Evolutionary conservation across 2,113 vertebrate species (phyloP).

Genomic region (Paradisaea rubra): DNA sequence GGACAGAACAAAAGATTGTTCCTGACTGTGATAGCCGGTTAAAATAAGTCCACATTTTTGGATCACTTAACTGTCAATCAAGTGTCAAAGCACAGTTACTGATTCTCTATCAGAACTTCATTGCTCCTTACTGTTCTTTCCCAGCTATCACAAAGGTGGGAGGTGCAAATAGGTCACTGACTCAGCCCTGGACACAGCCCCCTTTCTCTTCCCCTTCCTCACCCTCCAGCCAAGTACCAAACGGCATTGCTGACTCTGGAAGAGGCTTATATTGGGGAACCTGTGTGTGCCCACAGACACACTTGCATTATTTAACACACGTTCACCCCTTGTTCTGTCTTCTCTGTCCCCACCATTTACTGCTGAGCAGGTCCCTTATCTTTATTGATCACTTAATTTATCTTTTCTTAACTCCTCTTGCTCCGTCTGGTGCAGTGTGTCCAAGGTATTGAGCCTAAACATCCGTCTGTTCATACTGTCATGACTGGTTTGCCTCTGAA

Average conservation of each 20-base stretch:
- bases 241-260: not conserved
- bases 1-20: not conserved
- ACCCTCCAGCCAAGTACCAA: not conserved
- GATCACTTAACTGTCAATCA: not conserved
- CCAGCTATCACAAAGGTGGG: not conserved
- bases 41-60: not conserved
- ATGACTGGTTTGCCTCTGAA: constrained; percentile 78
- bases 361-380: constrained; percentile 73
- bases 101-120: not conserved
- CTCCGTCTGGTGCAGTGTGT: constrained; percentile 83
- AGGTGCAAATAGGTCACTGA: not conserved
- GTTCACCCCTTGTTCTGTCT: constrained; percentile 59
- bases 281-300: not conserved
- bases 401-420: constrained; percentile 77
- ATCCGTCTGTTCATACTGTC: constrained; percentile 88
- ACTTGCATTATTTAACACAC: constrained; percentile 68
- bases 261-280: not conserved
- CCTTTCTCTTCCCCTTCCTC: not conserved
- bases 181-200: not conserved
- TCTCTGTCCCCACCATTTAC: constrained; percentile 73
- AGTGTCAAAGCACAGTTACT: not conserved
- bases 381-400: constrained; percentile 92
- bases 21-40: not conserved
- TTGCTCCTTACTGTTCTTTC: not conserved
- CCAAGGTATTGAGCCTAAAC: constrained; percentile 70